These are phyloP conservation scores for Archaeoteleia sp. DNA, from an alignment of 2,888 invertebrate genomes.

Conservation along the genomic window DNA sequence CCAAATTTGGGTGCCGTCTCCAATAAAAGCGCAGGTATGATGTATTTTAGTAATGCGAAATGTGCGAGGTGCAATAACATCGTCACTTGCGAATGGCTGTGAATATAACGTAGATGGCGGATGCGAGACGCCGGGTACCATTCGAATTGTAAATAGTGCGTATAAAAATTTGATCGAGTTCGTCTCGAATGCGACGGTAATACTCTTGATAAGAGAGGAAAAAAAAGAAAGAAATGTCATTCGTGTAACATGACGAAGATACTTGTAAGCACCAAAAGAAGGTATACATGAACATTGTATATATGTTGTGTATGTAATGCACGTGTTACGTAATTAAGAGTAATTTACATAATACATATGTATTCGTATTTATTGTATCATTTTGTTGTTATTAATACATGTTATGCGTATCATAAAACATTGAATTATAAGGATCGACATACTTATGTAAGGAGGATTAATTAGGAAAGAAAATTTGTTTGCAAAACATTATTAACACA, in stretches of 20 bases:
- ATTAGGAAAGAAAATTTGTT: too few species aligned
- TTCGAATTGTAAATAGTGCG: slow-evolving; percentile 42
- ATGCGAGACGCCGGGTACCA: slow-evolving; percentile 20
- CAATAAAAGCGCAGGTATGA: slow-evolving; percentile 5
- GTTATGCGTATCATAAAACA: too few species aligned
- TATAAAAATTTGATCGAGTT: slow-evolving; percentile 32
- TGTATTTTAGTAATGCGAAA: slow-evolving; percentile 19
- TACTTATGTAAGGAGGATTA: too few species aligned
- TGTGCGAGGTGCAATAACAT: slow-evolving; percentile 11
- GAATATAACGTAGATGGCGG: slow-evolving; percentile 39
- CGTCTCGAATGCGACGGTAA: slow-evolving; percentile 15
- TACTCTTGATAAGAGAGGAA: slow-evolving; percentile 20
- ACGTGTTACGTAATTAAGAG: slow-evolving; percentile 28
- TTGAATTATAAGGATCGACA: too few species aligned
- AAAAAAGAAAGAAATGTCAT: slow-evolving; percentile 13
- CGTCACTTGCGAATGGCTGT: slow-evolving; percentile 53
- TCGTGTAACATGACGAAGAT: slow-evolving; percentile 9
- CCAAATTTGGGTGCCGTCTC: too few species aligned
- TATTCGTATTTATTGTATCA: slow-evolving; percentile 42
- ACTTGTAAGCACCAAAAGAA: slow-evolving; percentile 13
- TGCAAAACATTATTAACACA: too few species aligned
- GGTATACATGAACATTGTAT: slow-evolving; percentile 25
- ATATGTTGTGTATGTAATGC: slow-evolving; percentile 25
- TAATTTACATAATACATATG: slow-evolving; percentile 27
- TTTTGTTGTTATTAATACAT: slow-evolving; percentile 12